Evolutionary conservation across 2,797 vertebrate genomes (phyloP), one percentile per base, ranked within the genome.

Genomic region (Spinibarbus caldwelli): DNA sequence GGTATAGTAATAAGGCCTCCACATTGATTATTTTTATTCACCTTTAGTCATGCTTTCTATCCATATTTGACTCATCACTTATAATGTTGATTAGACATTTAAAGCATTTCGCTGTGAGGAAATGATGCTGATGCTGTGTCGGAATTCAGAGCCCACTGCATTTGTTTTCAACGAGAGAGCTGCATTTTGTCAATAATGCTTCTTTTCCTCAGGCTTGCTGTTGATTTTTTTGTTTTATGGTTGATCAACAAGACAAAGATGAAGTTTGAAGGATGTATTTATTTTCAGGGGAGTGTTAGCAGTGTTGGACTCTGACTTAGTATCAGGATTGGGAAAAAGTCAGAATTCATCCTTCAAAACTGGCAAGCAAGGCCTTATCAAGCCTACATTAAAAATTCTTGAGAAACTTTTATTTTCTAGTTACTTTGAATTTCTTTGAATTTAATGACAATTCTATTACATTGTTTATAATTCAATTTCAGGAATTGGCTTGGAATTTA

Each of bases 41-140:
- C 75, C 17, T 85, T 47, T 31, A 26, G 26, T 38, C 26, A 21
- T 59, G 17, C 23, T 47, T 76, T 80, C n/a, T 15, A 49, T n/a
- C 38, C 64, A 91, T 84, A 54, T 85, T 81, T 75, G 78, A 70
- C 43, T 29, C 8, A 86, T 84, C 86, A 87, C 82, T 67, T 59
- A 79, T 36, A 59, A 57, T 49, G 47, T 71, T 78, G 19, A n/a
- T 84, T 70, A 54, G 17, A 77, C 31, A 12, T 49, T 76, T 6
- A 26, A 6, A 76, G 59, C 5, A 7, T 36, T 76, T 66, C 2
- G 11, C 26, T 34, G 5, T 68, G 47, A 71, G 41, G 73, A 78
- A 84, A 85, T 43, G 0, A 36, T 62, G 43, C 14, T 78, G 64
- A n/a, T 77, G n/a, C 57, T n/a, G n/a, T 17, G 29, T 70, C 15